phyloP scores from a whole-genome alignment of 2,797 vertebrate species.

The Sebastes matsubarae region DNA sequence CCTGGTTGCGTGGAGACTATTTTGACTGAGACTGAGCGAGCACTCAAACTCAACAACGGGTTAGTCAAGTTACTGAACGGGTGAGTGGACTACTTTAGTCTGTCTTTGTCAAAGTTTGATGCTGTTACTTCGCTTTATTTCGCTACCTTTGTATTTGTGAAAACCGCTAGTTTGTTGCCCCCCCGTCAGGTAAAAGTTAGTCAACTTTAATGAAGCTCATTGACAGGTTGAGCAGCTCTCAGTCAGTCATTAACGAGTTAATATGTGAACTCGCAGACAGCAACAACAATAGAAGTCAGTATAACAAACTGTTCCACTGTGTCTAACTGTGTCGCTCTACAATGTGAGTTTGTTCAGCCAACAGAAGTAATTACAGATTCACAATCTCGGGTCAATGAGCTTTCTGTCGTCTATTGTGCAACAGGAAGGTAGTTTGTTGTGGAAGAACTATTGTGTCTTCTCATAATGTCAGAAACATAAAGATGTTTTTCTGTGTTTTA shows the following conservation, averaged over 20 bases:
- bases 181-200: background rate
- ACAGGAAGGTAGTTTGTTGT: background rate
- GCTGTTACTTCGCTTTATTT: background rate
- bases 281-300: background rate
- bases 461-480: background rate
- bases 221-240: background rate
- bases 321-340: background rate
- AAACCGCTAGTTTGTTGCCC: background rate
- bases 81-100: slow-evolving; percentile 1
- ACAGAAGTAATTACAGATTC: background rate
- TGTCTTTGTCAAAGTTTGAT: background rate
- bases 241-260: background rate
- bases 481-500: background rate
- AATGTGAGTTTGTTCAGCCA: background rate
- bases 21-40: slow-evolving; percentile 5
- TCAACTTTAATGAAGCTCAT: background rate
- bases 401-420: background rate
- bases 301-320: fast-evolving
- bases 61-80: background rate
- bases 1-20: background rate
- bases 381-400: background rate
- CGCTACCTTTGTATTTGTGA: fast-evolving
- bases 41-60: background rate
- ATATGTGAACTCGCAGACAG: background rate
- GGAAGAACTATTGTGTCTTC: background rate